Percentiles rank a stretch among this genome's conserved stretches.
Conservation (phyloP, 2,888 invertebrate genomes). For the Petrolisthes manimaculis region DNA sequence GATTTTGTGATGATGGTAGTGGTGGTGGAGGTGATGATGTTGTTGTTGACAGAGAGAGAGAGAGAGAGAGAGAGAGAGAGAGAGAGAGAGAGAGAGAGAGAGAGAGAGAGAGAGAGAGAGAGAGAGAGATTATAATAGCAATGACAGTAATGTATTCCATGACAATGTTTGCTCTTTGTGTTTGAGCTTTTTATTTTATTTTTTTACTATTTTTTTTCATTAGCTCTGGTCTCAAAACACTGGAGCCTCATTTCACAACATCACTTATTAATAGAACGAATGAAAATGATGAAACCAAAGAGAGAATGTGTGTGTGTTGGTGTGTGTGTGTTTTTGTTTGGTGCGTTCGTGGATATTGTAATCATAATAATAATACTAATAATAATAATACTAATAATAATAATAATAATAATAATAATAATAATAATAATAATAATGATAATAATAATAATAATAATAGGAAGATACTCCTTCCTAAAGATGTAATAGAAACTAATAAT, state of each 20-base stretch:
- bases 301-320: neutral
- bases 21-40: neutral
- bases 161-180: neutral
- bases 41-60: neutral
- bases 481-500: too few species aligned
- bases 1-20: too few species aligned
- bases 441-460: too few species aligned
- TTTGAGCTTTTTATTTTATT: neutral
- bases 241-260: neutral
- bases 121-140: too few species aligned
- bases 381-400: neutral
- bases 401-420: neutral
- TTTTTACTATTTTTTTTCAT: neutral
- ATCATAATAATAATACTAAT: neutral
- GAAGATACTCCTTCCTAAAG: too few species aligned
- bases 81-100: constrained; percentile 18
- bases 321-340: too few species aligned
- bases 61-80: neutral
- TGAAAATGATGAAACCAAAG: neutral
- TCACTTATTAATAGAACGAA: neutral
- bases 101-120: neutral
- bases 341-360: too few species aligned
- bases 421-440: too few species aligned
- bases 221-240: neutral
- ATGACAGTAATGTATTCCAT: neutral